Evolutionary conservation across 2,797 vertebrate genomes (phyloP).

Genomic region (Pterois miles): DNA sequence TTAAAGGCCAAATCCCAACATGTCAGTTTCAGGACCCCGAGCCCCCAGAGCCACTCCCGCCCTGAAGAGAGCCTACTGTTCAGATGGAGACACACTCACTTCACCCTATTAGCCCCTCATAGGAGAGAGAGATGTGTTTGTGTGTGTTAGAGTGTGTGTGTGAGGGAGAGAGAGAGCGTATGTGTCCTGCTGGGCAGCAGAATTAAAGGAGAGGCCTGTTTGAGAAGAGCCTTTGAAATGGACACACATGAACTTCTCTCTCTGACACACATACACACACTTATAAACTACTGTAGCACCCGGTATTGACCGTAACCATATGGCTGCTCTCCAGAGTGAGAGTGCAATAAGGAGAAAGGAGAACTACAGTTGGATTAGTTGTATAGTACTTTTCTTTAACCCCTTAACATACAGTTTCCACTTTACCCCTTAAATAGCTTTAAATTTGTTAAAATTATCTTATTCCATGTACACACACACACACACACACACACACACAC

Average conservation of each 20-base stretch:
- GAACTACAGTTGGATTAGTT: background rate
- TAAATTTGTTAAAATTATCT: background rate
- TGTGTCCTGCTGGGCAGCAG: slow-evolving; percentile 74
- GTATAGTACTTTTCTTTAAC: background rate
- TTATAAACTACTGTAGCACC: slow-evolving; percentile 61
- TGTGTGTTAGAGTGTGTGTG: slow-evolving; percentile 15
- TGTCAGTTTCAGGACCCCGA: slow-evolving; percentile 45
- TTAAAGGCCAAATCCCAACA: slow-evolving; percentile 59
- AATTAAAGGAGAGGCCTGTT: slow-evolving; percentile 86
- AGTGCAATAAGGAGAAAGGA: background rate
- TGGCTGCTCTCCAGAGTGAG: slow-evolving; percentile 51
- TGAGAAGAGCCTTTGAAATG: slow-evolving; percentile 85
- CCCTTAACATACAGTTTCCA: background rate
- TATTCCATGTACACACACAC: no score
- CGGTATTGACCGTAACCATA: slow-evolving; percentile 72
- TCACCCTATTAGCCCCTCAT: slow-evolving; percentile 65
- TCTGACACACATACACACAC: slow-evolving; percentile 41
- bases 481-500: no score
- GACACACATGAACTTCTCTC: slow-evolving; percentile 64
- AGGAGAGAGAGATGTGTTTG: slow-evolving; percentile 37
- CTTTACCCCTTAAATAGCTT: background rate
- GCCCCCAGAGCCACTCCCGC: slow-evolving; percentile 15
- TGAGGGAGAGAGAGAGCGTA: background rate
- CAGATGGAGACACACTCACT: slow-evolving; percentile 58
- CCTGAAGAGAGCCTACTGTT: slow-evolving; percentile 66